Evolutionary conservation across 2,888 invertebrate species (phyloP), one percentile per base, ranked within the genome.

Genomic region (Anarsia innoxiella): DNA sequence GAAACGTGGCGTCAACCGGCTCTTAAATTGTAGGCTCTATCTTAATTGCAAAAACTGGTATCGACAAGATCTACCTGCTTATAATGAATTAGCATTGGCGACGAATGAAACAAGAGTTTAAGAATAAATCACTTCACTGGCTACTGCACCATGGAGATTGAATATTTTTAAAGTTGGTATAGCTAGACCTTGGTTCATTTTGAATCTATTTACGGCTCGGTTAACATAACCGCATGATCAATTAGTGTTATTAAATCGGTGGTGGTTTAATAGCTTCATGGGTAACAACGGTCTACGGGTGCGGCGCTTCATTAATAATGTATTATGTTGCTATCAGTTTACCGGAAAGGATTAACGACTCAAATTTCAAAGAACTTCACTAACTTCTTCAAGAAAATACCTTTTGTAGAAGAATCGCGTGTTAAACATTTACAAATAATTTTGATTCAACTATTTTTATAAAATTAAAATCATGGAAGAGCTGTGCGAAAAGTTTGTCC

Each of bases 1-100:
- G 67, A 59, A 63, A 59, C 53, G 45, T 49, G 62, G 53, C 56
- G 53, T 59, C 63, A 58, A 64, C 56, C 54, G 52, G 51, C 46
- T 40, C 48, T 60, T 56, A 59, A 56, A 59, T 53, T 50, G 52
- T 44, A 39, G 45, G 48, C 44, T 47, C 54, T 56, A 58, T 56
- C 57, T 57, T 56, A 56, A 59, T 64, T 53, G 49, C 52, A 41
- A 46, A 58, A 67, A 64, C 66, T 47, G 40, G 63, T 59, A 56
- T 50, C 48, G 42, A 56, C 51, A 48, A 50, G 46, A 65, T 63
- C 58, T 57, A 45, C 40, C 53, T 51, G 50, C 53, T 53, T 54
- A 55, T 48, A 59, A 57, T 56, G 53, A 65, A 69, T 68, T 62
- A 66, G 53, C 56, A 58, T 56, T 55, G 58, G 59, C 63, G 58